Evolutionary conservation across 2,888 invertebrate species (phyloP), one percentile per base, ranked within the genome.

Genomic region (Rhagonycha lutea): DNA sequence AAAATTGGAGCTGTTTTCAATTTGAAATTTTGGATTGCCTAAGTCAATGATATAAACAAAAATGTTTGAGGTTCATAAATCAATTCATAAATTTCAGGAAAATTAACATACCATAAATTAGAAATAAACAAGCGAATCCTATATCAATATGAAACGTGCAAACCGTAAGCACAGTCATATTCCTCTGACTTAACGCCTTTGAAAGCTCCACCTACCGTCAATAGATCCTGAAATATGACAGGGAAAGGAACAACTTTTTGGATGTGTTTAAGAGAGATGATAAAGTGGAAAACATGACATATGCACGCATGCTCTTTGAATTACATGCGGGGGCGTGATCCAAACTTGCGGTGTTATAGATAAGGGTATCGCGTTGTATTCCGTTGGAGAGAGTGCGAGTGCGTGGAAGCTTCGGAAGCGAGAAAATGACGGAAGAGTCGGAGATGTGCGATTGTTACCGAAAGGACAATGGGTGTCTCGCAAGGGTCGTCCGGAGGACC

Each of bases 101-200:
- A 78, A 78, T 78, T 78, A 78, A 78, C 76, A 74, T 76, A 74
- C 69, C 74, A 76, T 76, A 78, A 78, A 76, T 76, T 78, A 78
- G 76, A 76, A 78, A 76, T 78, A 78, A 76, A 76, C 74, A 74
- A 72, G 77, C 75, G 72, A 78, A 86, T 86, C 85, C 85, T 84
- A 81, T 86, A 86, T 86, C 86, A 86, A 86, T 86, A 86, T 83
- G 83, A 83, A 83, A 83, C 82, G 81, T 83, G 80, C 81, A 82
- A 77, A 77, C 77, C 78, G 77, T 80, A 79, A 80, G 72, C 72
- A 78, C 79, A 79, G 79, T 81, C 81, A 82, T 84, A 86, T 86
- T 86, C 86, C 83, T 84, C 84, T 88, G 87, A 87, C 88, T 88
- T 88, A 86, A 85, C 87, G 87, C 86, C 87, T 86, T 82, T 83